Base-by-base conservation (phyloP, 2,113 vertebrate species). In the Calcarius ornatus region DNA sequence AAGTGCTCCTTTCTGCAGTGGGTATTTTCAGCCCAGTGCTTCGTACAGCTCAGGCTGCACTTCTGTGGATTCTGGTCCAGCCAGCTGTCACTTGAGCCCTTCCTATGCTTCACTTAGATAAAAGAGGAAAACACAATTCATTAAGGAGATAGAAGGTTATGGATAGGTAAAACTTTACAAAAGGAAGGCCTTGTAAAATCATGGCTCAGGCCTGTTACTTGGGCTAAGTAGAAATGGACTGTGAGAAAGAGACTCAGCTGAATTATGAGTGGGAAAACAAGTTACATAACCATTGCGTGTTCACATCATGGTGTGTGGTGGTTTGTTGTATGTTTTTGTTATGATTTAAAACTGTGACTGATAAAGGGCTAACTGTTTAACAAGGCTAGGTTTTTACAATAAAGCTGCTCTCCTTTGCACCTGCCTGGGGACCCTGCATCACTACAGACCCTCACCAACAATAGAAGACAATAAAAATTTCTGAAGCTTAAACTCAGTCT, bases 211-310 rank as follows among this genome's bases (percentile, higher is more conserved):
- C 13, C 30, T 63, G 75, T n/a, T 51, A 17, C 57, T 51, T 51
- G 1, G 6, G 23, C 35, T 25, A 3, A 27, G 22, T 9, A 40
- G 17, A 16, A 50, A 33, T 33, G 45, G 17, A 40, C 10, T 50
- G 43, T 21, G 30, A 30, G 75, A n/a, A 38, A 33, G 35, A 50
- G 45, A 40, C 28, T 33, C 22, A 16, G 45, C 35, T 33, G 22
- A 50, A 40, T 12, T 16, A n/a, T 14, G 23, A 18, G 30, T n/a
- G 33, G 45, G 23, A 27, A n/a, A 42, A 10, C 8, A 78, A 42
- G 14, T 28, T 7, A 12, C 7, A 12, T 5, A 63, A n/a, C 23
- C 18, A 21, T 48, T 1, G 2, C 0, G 5, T 25, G 27, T 31
- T 60, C 73, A 40, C 28, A 40, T 9, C 0, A 0, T 40, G 45